Evolutionary conservation across 2,797 vertebrate species (phyloP).

Genomic region (Anolis apletophallus): DNA sequence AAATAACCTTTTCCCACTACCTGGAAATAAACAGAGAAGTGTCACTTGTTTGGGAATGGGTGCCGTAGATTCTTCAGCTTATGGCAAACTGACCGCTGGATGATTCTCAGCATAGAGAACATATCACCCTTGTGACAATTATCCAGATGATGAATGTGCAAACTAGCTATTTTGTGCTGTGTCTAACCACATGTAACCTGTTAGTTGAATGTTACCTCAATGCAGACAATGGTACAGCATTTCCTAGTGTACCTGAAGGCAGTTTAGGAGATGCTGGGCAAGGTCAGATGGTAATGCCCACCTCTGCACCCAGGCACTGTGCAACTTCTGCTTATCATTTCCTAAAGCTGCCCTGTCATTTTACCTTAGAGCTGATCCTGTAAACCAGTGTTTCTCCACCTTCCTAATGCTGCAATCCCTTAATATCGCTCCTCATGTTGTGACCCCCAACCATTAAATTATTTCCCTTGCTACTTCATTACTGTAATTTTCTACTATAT

Average conservation of each 20-base stretch:
- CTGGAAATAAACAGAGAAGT: background rate
- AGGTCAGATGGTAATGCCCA: no score
- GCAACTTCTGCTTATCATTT: background rate
- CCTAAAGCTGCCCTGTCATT: background rate
- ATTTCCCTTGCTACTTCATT: no score
- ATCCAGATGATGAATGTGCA: background rate
- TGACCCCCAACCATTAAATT: no score
- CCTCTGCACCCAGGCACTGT: no score
- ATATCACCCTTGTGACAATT: background rate
- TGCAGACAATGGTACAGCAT: background rate
- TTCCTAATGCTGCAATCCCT: no score
- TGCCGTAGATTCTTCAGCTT: background rate
- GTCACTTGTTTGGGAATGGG: background rate
- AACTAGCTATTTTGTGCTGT: background rate
- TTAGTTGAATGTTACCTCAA: background rate
- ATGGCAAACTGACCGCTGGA: background rate
- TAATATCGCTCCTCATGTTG: no score
- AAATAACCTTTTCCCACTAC: background rate
- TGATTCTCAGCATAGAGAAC: background rate
- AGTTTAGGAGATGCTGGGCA: background rate
- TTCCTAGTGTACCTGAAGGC: background rate
- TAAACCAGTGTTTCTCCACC: background rate
- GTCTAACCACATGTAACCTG: background rate
- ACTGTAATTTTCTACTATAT: no score
- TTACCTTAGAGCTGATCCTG: background rate